Evolutionary conservation across 53 echinoderm and acorn worm genomes (phyloP).

Genomic region (Holothuria scabra): DNA sequence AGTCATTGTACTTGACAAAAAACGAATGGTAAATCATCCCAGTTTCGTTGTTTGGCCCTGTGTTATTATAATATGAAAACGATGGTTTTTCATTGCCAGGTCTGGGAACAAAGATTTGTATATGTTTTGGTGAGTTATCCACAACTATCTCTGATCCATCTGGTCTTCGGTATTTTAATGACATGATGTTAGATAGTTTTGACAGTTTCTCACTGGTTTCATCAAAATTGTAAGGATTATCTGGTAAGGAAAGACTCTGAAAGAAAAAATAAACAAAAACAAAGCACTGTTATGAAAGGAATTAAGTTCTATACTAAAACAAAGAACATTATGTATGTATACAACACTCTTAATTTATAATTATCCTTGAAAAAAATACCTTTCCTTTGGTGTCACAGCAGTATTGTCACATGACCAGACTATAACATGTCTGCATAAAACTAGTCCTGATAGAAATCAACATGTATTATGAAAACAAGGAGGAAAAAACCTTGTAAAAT

Average conservation of each 20-base stretch:
- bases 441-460: no score
- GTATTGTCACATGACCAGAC: no score
- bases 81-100: conserved; percentile 40
- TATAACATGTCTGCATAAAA: no score
- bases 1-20: conserved; percentile 61
- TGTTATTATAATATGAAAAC: conserved; percentile 46
- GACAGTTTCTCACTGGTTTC: conserved; percentile 69
- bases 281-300: neutral
- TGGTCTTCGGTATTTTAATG: conserved; percentile 29
- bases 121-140: conserved; percentile 15
- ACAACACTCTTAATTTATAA: no score
- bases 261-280: neutral
- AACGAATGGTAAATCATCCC: conserved; percentile 77
- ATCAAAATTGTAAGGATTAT: conserved; percentile 80
- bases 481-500: no score
- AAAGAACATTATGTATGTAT: no score
- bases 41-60: conserved; percentile 47
- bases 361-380: no score
- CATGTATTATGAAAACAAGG: no score
- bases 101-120: conserved; percentile 60
- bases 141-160: conserved; percentile 60
- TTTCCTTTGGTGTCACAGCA: no score
- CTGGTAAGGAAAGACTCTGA: conserved; percentile 27
- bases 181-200: conserved; percentile 52
- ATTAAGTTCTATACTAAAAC: no score